Percentiles rank a stretch among this genome's conserved stretches.
Conservation (phyloP, 1,140 invertebrate species). For the Stratiolaelaps scimitus region DNA sequence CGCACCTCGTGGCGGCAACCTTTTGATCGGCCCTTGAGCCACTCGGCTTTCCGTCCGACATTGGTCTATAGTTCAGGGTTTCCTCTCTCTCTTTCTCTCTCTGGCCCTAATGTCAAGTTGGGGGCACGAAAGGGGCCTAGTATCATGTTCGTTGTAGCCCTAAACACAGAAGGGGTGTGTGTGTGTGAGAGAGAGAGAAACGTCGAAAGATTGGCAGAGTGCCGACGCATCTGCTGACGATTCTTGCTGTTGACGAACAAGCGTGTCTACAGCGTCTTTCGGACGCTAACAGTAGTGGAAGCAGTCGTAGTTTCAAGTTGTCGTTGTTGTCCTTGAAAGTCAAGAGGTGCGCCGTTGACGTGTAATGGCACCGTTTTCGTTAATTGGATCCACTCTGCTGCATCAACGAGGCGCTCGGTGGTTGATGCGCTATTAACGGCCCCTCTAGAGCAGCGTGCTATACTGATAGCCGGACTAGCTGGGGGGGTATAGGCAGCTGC, state of each 20-base stretch:
- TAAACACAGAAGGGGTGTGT: background rate
- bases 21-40: background rate
- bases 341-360: background rate
- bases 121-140: background rate
- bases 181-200: background rate
- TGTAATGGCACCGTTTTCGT: slow-evolving; percentile 24
- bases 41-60: background rate
- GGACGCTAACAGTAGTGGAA: background rate
- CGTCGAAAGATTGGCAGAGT: background rate
- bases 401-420: too few species aligned
- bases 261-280: background rate
- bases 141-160: too few species aligned
- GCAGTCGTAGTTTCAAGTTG: background rate
- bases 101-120: background rate
- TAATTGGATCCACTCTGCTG: slow-evolving; percentile 4
- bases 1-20: background rate
- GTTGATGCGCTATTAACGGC: too few species aligned
- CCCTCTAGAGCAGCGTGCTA: background rate
- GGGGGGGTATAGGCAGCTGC: background rate
- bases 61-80: background rate
- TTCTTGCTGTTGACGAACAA: background rate
- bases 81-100: background rate
- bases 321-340: background rate
- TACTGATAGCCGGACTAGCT: background rate
- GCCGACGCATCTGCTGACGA: background rate